Evolutionary conservation across 2,888 invertebrate species (phyloP), one percentile per base, ranked within the genome.

Genomic region (Corythucha ciliata): DNA sequence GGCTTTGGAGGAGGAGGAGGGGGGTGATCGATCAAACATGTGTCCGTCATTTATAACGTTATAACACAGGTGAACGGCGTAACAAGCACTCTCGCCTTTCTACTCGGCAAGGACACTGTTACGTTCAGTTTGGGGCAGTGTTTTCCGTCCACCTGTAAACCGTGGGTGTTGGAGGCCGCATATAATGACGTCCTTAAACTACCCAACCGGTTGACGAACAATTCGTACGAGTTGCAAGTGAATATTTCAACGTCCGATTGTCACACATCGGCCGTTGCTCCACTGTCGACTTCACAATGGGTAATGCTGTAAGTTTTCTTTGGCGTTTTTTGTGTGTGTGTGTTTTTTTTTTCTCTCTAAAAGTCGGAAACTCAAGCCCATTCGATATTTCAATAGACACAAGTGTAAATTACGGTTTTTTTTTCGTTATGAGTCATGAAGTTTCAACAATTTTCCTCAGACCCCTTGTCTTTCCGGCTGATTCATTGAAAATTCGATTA

Each of bases 71-170:
- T 44, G 25, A 40, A 42, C 22, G 52, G 52, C 21, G 25, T 22
- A 2, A 10, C 36, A 5, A 24, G 10, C 22, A 37, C 18, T 2
- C 34, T 55, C 3, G 21, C 4, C 14, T 42, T 45, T 20, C 24
- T 54, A 8, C 39, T 57, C 34, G 54, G 54, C 47, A 42, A 34
- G 8, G 57, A 26, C 63, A 64, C 47, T 59, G 55, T 44, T 59
- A 60, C 25, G 54, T 58, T 68, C 21, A 62, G 61, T 14, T 64
- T 68, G 64, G 67, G 70, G 1, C 65, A 70, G 27, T 72, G 72
- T 57, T 55, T 72, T 21, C 73, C 73, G 12, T 63, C 68, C 24
- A 63, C 67, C 2, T 73, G 74, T 58, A 58, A 60, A 7, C 49
- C 62, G 3, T 42, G 59, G 1, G 69, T 70, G 14, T 20, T 24